These are phyloP conservation scores for Turdus rufiventris DNA, from an alignment of 2,113 vertebrate genomes.

Conservation along the genomic window DNA sequence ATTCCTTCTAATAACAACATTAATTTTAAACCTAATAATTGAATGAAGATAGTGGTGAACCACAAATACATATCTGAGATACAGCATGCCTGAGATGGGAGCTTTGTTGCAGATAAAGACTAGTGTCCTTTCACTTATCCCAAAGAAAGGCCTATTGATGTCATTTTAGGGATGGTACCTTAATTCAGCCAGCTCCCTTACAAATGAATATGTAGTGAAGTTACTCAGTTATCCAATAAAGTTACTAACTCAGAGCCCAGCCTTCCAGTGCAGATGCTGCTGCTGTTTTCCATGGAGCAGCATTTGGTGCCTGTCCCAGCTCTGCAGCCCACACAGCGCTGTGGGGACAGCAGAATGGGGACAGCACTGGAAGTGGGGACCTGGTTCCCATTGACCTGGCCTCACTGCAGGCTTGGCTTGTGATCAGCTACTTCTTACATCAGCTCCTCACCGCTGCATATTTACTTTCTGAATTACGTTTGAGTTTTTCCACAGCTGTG, in stretches of 20 bases:
- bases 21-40: constrained; percentile 18
- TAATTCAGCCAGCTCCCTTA: background rate
- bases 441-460: accelerated
- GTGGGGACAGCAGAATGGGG: background rate
- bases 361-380: background rate
- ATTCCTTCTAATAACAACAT: constrained; percentile 59
- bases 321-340: accelerated
- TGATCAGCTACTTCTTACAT: background rate
- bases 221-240: background rate
- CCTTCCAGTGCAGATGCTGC: background rate
- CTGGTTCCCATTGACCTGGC: accelerated
- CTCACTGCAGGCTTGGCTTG: accelerated
- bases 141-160: background rate
- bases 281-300: background rate
- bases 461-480: background rate
- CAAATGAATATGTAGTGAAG: background rate
- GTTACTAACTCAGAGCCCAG: background rate
- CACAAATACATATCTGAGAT: background rate
- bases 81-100: background rate
- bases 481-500: background rate
- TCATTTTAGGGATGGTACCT: background rate
- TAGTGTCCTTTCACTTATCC: background rate
- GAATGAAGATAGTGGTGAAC: background rate
- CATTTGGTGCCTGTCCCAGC: too few species aligned
- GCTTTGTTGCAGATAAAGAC: background rate